Percentiles rank a stretch among this genome's conserved stretches.
These are phyloP conservation scores for Hydrozoanthus gracilis DNA, from an alignment of 92 coral and sea anemone genomes.

Conservation along the genomic window DNA sequence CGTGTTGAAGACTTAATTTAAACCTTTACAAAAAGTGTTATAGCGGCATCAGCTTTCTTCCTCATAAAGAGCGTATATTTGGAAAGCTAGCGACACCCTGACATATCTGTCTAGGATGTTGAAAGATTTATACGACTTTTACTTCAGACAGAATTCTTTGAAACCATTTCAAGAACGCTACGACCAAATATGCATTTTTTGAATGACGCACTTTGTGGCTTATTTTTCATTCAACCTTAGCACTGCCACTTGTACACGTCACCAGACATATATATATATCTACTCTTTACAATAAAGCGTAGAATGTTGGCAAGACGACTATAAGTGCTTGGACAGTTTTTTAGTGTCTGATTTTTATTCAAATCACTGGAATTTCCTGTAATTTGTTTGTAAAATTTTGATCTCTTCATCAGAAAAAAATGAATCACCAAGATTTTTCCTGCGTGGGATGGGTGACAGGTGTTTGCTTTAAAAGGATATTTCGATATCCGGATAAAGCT, in stretches of 20 bases:
- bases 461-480: constrained; percentile 16
- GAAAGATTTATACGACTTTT: neutral
- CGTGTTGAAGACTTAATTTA: neutral
- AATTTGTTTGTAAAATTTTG: neutral
- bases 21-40: neutral
- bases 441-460: constrained; percentile 5
- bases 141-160: neutral
- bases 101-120: neutral
- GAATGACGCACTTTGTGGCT: neutral
- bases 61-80: neutral
- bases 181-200: neutral
- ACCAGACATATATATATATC: neutral
- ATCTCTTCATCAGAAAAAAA: neutral
- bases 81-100: neutral
- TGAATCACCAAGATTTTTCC: neutral
- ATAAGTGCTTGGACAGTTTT: no score
- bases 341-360: no score
- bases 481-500: constrained; percentile 18
- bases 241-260: neutral
- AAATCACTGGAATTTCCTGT: no score
- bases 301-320: no score
- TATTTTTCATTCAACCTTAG: neutral
- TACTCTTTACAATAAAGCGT: neutral
- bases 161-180: neutral
- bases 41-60: neutral